These are phyloP conservation scores for Harpagus bidentatus DNA, from an alignment of 2,113 vertebrate genomes.

Conservation along the genomic window DNA sequence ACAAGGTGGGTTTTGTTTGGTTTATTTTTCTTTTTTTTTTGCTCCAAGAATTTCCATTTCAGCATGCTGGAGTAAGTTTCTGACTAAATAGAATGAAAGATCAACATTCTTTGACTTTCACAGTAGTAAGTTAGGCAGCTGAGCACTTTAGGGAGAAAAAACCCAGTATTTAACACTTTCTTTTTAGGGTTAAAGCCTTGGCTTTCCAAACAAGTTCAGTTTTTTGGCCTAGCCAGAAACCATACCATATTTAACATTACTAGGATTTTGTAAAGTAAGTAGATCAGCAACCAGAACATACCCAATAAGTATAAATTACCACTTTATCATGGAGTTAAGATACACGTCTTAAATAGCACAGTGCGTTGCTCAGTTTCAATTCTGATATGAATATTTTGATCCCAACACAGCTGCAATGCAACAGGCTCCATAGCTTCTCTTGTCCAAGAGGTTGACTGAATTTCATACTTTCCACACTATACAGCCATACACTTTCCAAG, in stretches of 20 bases:
- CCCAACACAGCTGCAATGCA: not conserved
- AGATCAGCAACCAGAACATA: not conserved
- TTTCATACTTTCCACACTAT: not conserved
- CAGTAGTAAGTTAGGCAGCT: not conserved
- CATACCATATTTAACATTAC: not conserved
- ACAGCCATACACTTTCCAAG: not conserved
- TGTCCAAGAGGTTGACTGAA: not conserved
- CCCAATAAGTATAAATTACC: not conserved
- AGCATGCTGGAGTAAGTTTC: not conserved
- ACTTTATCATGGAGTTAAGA: not conserved
- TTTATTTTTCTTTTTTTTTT: not conserved
- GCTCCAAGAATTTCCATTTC: not conserved
- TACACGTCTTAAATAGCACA: not conserved
- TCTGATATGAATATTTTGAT: not conserved
- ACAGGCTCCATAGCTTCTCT: not conserved
- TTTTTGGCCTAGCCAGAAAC: not conserved
- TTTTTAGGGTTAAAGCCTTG: not conserved
- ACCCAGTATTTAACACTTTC: not conserved
- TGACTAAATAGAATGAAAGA: not conserved
- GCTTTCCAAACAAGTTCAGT: not conserved
- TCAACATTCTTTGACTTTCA: not conserved
- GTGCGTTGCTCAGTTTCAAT: not conserved
- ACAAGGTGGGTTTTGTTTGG: not conserved
- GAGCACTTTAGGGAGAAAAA: not conserved
- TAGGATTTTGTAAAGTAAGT: not conserved